A percentile compares a stretch with the other conserved stretches of the same genome.
phyloP scores from a whole-genome alignment of 64 coral and sea anemone species.

The Exaiptasia diaphana region DNA sequence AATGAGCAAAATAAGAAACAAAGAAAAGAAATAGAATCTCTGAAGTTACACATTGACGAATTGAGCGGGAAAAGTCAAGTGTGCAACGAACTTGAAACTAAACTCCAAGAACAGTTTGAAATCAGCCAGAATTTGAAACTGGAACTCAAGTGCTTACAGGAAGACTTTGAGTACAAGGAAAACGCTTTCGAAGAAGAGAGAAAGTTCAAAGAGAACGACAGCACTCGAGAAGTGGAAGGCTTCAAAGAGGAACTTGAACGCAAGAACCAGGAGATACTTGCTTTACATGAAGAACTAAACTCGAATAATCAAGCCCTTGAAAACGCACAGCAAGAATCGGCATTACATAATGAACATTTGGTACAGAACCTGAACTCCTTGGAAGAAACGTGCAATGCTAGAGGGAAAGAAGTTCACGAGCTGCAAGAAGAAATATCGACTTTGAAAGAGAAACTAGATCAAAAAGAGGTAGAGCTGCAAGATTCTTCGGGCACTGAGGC shows the following conservation, averaged over 20 bases:
- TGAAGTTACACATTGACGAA: constrained; percentile 38
- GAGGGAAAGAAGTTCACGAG: constrained; percentile 37
- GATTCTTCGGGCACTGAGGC: neutral
- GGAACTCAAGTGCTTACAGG: constrained; percentile 1
- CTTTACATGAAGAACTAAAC: constrained; percentile 21
- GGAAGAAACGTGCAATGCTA: constrained; percentile 34
- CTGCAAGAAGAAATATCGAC: constrained; percentile 20
- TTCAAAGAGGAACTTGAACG: constrained; percentile 17
- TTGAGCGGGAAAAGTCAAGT: constrained; percentile 50
- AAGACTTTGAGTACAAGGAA: constrained; percentile 6
- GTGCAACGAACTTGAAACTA: constrained; percentile 26
- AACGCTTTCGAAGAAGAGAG: neutral
- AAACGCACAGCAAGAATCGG: neutral
- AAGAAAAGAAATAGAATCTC: constrained; percentile 29
- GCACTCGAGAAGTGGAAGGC: neutral
- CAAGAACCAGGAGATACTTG: constrained; percentile 36
- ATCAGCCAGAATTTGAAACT: constrained; percentile 35
- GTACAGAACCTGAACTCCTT: neutral
- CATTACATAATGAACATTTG: too few species aligned
- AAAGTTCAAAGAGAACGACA: constrained; percentile 17
- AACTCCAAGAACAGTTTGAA: constrained; percentile 52
- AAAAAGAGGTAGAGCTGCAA: constrained; percentile 56
- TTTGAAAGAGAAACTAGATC: constrained; percentile 16
- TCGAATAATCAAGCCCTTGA: constrained; percentile 1
- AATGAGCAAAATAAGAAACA: constrained; percentile 48